Percentiles rank a stretch among this genome's conserved stretches.
phyloP scores from a whole-genome alignment of 2,797 vertebrate genomes.

The Galago senegalensis region DNA sequence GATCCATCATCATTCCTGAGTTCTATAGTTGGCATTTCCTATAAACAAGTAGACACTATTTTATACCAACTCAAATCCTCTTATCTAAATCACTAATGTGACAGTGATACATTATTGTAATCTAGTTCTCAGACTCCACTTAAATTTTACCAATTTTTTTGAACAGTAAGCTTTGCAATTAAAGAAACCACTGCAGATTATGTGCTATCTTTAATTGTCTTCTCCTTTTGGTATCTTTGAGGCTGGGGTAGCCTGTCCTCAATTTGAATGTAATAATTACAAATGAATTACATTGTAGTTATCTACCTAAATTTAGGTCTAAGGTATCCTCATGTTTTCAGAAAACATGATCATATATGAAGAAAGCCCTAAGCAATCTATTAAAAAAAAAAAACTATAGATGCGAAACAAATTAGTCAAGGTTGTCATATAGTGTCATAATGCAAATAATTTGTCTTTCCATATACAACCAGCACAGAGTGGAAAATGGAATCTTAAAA shows the following conservation, averaged over 20 bases:
- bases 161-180: neutral
- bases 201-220: neutral
- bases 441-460: neutral
- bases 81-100: neutral
- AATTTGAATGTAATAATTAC: neutral
- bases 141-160: neutral
- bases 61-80: neutral
- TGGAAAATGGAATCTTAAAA: neutral
- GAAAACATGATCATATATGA: neutral
- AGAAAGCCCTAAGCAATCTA: neutral
- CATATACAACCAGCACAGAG: neutral
- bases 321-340: neutral
- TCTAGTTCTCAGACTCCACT: neutral
- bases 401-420: neutral
- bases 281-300: neutral
- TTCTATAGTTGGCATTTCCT: neutral
- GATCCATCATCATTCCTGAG: neutral
- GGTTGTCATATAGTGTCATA: neutral
- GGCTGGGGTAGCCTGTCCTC: neutral
- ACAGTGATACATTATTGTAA: neutral
- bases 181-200: neutral
- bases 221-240: neutral
- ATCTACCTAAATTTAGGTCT: neutral
- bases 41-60: neutral
- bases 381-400: neutral